Conservation (phyloP, 2,113 vertebrate genomes). For the Sula dactylatra region DNA sequence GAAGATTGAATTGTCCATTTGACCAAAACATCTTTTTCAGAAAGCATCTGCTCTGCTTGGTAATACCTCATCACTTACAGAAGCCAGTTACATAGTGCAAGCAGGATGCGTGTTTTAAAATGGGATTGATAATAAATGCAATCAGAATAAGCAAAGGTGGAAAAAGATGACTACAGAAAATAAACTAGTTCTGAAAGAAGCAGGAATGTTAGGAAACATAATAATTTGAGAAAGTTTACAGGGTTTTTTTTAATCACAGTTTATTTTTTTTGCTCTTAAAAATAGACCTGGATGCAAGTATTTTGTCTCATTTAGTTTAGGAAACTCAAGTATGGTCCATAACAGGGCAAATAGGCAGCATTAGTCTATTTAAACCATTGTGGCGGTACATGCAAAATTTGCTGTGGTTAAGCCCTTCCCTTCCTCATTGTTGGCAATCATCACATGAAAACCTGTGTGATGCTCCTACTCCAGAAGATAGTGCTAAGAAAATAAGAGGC, state of each 20-base stretch:
- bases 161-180: neutral
- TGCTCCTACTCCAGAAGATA: neutral
- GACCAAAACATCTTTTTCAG: neutral
- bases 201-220: neutral
- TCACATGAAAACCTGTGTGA: neutral
- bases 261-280: neutral
- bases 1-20: neutral
- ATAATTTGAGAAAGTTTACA: neutral
- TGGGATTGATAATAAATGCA: neutral
- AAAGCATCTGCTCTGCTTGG: neutral
- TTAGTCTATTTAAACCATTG: neutral
- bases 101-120: neutral
- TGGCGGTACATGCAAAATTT: neutral
- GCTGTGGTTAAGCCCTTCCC: neutral
- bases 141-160: neutral
- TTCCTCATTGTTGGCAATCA: neutral
- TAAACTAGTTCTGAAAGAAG: neutral
- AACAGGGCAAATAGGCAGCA: accelerated
- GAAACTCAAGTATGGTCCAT: neutral
- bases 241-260: accelerated
- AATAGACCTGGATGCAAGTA: neutral
- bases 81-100: neutral
- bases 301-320: neutral
- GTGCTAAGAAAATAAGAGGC: neutral
- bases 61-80: neutral